A percentile compares a stretch with the other conserved stretches of the same genome.
These are phyloP conservation scores for Volucella inanis DNA, from an alignment of 2,888 invertebrate genomes.

Conservation along the genomic window DNA sequence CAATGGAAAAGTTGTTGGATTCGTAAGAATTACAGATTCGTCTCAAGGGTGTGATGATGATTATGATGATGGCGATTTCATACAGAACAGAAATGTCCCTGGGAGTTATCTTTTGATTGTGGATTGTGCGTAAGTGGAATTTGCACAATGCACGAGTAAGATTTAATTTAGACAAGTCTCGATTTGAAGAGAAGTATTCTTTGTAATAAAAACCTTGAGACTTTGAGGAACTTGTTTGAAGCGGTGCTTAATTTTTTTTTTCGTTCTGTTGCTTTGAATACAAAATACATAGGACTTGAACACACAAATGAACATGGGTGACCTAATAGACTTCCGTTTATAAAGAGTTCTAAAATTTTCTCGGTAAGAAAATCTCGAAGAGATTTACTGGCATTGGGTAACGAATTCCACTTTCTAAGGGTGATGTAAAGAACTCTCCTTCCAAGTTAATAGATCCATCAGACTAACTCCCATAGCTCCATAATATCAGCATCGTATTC, in stretches of 20 bases:
- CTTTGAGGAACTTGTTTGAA: slow-evolving; percentile 9
- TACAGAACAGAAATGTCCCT: slow-evolving; percentile 24
- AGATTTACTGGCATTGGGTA: too few relatives aligned
- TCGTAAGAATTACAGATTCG: slow-evolving; percentile 63
- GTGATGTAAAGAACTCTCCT: too few relatives aligned
- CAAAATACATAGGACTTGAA: too few relatives aligned
- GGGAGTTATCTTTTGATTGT: slow-evolving; percentile 24
- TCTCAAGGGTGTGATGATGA: slow-evolving; percentile 68
- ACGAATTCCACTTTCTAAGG: too few relatives aligned
- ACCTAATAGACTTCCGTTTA: too few relatives aligned
- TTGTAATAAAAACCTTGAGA: slow-evolving; percentile 3
- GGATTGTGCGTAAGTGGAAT: slow-evolving; percentile 8
- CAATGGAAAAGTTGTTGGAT: slow-evolving; percentile 52
- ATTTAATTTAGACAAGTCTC: slow-evolving; percentile 1
- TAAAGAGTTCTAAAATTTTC: too few relatives aligned
- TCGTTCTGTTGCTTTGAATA: not conserved
- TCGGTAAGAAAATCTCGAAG: too few relatives aligned
- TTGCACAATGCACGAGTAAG: slow-evolving; percentile 5
- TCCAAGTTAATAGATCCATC: too few relatives aligned
- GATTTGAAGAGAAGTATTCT: slow-evolving; percentile 5
- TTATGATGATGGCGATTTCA: slow-evolving; percentile 32
- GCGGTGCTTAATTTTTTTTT: slow-evolving; percentile 3
- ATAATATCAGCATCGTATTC: too few relatives aligned
- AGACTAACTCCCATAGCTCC: too few relatives aligned
- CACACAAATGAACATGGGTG: too few relatives aligned